Conservation (phyloP, 2,113 vertebrate species). For the Mellivora capensis region DNA sequence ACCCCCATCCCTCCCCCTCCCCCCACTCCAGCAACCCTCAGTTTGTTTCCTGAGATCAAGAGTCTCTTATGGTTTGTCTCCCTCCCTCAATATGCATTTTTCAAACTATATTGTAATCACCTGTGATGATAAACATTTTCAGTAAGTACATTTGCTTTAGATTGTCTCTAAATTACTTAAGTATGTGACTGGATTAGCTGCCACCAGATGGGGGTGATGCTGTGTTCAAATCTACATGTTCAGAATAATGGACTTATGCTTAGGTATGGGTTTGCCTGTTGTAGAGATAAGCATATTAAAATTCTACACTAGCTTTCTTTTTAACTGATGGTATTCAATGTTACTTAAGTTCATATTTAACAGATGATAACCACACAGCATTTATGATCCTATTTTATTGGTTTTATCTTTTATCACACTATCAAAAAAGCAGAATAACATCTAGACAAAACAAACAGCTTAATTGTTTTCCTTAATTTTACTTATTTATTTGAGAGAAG, state of each 20-base stretch:
- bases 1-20: no score
- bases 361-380: not conserved
- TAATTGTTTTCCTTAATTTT: not conserved
- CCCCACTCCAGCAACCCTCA: no score
- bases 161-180: not conserved
- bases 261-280: not conserved
- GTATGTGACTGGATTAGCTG: not conserved
- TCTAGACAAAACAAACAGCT: not conserved
- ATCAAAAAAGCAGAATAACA: not conserved
- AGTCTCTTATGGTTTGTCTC: no score
- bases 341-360: not conserved
- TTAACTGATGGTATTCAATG: not conserved
- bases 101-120: not conserved
- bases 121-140: not conserved
- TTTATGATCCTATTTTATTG: not conserved
- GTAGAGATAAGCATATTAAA: not conserved
- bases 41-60: no score
- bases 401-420: conserved; percentile 15
- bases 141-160: not conserved
- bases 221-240: conserved; percentile 11
- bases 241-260: not conserved
- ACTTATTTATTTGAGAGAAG: not conserved
- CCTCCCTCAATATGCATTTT: not conserved
- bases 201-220: conserved; percentile 6
- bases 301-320: not conserved